Evolutionary conservation across 2,888 invertebrate species (phyloP).

Genomic region (Ctena decussata): DNA sequence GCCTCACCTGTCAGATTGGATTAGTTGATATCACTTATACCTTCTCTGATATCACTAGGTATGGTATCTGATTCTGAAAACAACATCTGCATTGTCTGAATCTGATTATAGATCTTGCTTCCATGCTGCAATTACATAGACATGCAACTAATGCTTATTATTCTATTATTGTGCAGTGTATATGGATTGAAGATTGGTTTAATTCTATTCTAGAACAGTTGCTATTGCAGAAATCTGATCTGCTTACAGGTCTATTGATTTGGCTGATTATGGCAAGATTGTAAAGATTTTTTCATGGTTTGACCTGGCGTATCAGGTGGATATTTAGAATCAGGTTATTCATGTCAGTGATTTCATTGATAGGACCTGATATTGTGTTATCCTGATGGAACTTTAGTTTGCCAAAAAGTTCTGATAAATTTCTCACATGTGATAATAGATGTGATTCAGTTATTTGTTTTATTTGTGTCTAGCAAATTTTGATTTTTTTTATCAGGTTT

Average conservation of each 20-base stretch:
- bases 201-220: too few relatives aligned
- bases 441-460: too few relatives aligned
- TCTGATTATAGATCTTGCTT: too few relatives aligned
- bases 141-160: too few relatives aligned
- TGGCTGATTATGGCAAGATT: background rate
- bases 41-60: background rate
- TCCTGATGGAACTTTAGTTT: background rate
- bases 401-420: background rate
- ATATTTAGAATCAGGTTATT: background rate
- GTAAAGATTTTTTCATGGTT: background rate
- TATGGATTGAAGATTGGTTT: too few relatives aligned
- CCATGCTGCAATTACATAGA: too few relatives aligned
- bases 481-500: too few relatives aligned
- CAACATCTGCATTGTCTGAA: background rate
- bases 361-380: background rate
- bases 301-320: background rate
- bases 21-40: background rate
- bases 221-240: too few relatives aligned
- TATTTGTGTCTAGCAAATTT: too few relatives aligned
- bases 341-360: background rate
- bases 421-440: too few relatives aligned
- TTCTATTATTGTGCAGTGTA: too few relatives aligned
- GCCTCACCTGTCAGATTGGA: conserved; percentile 8
- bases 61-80: background rate
- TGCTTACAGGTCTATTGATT: background rate